Evolutionary conservation across 2,113 vertebrate genomes (phyloP).

Genomic region (Xerus inauris): DNA sequence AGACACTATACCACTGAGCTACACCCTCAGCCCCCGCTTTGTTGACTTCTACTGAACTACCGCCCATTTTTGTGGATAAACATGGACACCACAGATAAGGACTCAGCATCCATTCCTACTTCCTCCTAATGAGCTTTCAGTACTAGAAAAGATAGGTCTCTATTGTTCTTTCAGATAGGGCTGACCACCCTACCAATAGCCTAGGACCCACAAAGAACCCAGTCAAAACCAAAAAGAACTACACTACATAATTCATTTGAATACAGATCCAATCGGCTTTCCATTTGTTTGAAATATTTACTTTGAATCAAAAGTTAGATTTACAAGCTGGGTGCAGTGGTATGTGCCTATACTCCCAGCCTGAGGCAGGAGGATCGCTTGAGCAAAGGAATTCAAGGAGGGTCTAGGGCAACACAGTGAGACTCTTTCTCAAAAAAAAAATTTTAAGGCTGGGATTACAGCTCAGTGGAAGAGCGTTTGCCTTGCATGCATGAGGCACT

Average conservation of each 20-base stretch:
- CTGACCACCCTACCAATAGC: background rate
- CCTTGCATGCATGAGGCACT: no score
- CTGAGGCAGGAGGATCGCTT: background rate
- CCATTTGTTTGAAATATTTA: background rate
- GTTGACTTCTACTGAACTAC: background rate
- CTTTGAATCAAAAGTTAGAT: constrained; percentile 14
- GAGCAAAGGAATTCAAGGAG: background rate
- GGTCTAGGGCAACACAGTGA: background rate
- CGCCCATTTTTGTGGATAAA: fast-evolving
- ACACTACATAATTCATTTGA: background rate
- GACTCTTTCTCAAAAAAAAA: background rate
- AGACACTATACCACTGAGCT: no score
- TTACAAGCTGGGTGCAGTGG: background rate
- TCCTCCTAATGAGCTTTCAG: background rate
- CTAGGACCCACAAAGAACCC: background rate
- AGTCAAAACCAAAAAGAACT: background rate
- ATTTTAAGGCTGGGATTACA: no score
- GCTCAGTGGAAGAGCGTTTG: no score
- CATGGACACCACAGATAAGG: fast-evolving
- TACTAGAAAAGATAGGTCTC: no score
- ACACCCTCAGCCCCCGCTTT: no score
- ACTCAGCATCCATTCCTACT: background rate
- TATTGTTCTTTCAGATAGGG: background rate
- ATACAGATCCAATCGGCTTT: background rate
- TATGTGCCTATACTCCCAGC: background rate